phyloP scores from a whole-genome alignment of 2,888 invertebrate species.

The Oscheius sp. region DNA sequence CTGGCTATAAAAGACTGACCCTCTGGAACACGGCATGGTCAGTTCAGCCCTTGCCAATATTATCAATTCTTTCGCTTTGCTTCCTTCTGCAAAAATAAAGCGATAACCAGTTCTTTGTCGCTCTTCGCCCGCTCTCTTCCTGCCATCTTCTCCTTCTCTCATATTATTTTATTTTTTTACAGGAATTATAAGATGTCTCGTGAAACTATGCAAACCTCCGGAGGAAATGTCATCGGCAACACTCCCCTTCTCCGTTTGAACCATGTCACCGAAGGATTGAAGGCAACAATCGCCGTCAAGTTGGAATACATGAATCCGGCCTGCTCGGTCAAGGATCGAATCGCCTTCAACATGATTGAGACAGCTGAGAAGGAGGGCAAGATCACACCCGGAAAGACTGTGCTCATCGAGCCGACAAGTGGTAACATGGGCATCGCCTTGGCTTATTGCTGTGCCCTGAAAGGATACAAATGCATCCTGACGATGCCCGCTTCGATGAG shows the following conservation, averaged over 20 bases:
- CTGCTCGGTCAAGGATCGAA: conserved; percentile 70
- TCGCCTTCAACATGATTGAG: conserved; percentile 68
- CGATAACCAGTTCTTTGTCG: too few relatives aligned
- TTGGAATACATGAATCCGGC: conserved; percentile 72
- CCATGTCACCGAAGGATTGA: conserved; percentile 60
- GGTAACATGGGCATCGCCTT: conserved; percentile 73
- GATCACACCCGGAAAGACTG: conserved; percentile 63
- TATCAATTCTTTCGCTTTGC: not conserved
- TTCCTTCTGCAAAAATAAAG: not conserved
- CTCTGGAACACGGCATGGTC: not conserved
- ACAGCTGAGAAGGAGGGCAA: conserved; percentile 61
- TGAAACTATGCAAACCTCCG: conserved; percentile 45
- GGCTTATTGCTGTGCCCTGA: conserved; percentile 55
- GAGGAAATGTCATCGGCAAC: conserved; percentile 60
- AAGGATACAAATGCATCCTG: conserved; percentile 67
- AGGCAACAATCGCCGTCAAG: conserved; percentile 64
- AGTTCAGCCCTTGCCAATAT: not conserved
- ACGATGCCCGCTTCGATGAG: conserved; percentile 71
- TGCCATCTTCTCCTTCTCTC: not conserved
- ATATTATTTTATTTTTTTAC: not conserved
- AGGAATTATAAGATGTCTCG: conserved; percentile 19
- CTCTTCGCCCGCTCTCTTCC: not conserved
- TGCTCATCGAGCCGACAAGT: conserved; percentile 66
- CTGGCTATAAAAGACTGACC: conserved; percentile 7
- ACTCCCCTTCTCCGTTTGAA: conserved; percentile 66